Evolutionary conservation across 2,113 vertebrate genomes (phyloP), one percentile per base, ranked within the genome.

Genomic region (Pelmatolapia mariae): DNA sequence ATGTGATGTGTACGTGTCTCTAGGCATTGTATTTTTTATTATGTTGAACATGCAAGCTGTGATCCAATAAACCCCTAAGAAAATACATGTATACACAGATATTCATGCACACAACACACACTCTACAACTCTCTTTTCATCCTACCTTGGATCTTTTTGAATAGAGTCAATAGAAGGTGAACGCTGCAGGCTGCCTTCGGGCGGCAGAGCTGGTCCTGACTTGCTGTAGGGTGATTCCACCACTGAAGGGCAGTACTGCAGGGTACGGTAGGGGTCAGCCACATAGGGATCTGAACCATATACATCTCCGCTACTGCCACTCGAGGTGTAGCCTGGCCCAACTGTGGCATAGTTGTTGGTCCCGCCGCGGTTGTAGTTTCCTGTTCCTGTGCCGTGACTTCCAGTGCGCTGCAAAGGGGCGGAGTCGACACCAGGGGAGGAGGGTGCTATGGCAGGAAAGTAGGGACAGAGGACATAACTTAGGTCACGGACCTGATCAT

Each of bases 391-490:
- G 85, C 97, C 97, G 94, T 98, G 98, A 93, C 98, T 99, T 95
- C 97, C 97, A 96, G 98, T 97, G 96, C 99, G 98, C 98, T 99
- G 99, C 97, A 99, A 98, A 97, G 99, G 97, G 97, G 96, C 96
- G 97, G 98, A 99, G 98, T 99, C 98, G 96, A 99, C 98, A 98
- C 98, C 99, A 85, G 99, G 99, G 97, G 99, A 99, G 96, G 98
- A 99, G 94, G 98, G 99, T 98, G 99, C 99, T 99, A 98, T 92
- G 97, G 96, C 94, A 97, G 98, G 98, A 98, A 98, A 99, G 98
- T 97, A 97, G 97, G 98, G 98, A 99, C 98, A 99, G 97, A 99
- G 97, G 97, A 98, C 97, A 97, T 98, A 97, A 97, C 97, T 99
- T 97, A 99, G 97, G 83, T 89, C 83, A 85, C 52, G 80, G 97